phyloP scores from a whole-genome alignment of 1,140 invertebrate genomes.

The Neuroterus valhalla region DNA sequence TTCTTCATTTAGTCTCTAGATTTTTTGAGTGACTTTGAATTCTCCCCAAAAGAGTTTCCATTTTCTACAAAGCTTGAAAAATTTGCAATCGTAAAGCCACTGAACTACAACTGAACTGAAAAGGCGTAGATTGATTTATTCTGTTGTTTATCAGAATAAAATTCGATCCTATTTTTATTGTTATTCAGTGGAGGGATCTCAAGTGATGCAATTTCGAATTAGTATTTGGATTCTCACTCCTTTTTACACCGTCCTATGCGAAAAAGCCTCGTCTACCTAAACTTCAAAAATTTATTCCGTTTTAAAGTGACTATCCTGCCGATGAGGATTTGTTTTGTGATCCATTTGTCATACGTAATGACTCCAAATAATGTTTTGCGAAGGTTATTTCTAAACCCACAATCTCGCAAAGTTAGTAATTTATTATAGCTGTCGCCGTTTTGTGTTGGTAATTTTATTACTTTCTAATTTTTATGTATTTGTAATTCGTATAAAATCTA shows the following conservation, averaged over 20 bases:
- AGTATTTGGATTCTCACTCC: slow-evolving; percentile 2
- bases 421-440: not conserved
- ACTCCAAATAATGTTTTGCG: not conserved
- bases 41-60: too few species aligned
- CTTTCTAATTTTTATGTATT: not conserved
- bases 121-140: not conserved
- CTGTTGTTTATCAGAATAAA: not conserved
- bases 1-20: too few species aligned
- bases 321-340: slow-evolving; percentile 53
- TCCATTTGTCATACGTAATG: slow-evolving; percentile 44
- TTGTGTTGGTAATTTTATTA: not conserved
- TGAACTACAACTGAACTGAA: too few species aligned
- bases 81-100: too few species aligned
- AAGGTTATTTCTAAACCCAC: not conserved
- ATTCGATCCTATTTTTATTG: not conserved
- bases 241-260: slow-evolving; percentile 12
- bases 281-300: slow-evolving; percentile 41
- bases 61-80: too few species aligned
- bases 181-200: not conserved
- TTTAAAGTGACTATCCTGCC: slow-evolving; percentile 16
- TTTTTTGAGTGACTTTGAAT: too few species aligned
- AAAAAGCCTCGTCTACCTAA: slow-evolving; percentile 9
- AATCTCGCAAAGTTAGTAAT: not conserved
- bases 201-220: not conserved
- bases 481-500: slow-evolving; percentile 35